These are phyloP conservation scores for Oncopeltus fasciatus DNA, from an alignment of 1,140 invertebrate species.

Conservation along the genomic window DNA sequence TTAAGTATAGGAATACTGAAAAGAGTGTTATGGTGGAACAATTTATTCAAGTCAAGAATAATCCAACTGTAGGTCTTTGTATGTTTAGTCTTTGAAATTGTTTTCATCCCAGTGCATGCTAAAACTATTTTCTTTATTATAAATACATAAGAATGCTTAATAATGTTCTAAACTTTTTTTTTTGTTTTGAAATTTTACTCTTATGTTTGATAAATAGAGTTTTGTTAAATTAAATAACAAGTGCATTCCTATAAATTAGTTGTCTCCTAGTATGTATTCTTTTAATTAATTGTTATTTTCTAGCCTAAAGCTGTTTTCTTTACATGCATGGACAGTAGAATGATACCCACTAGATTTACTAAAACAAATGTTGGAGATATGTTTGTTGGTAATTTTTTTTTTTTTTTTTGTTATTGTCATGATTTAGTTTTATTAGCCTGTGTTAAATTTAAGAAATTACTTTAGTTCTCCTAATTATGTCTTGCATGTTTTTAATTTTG, in stretches of 20 bases:
- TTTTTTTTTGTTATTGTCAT: not conserved
- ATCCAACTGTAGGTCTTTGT: slow-evolving; percentile 67
- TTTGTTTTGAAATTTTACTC: no score
- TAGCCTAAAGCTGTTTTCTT: slow-evolving; percentile 93
- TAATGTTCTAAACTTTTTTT: no score
- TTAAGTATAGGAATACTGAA: slow-evolving; percentile 67
- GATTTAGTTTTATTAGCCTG: not conserved
- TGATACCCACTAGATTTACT: slow-evolving; percentile 88
- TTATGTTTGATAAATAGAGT: no score
- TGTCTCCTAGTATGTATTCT: no score
- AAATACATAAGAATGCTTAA: no score
- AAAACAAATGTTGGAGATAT: slow-evolving; percentile 91
- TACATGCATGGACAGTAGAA: slow-evolving; percentile 92
- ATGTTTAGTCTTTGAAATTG: no score
- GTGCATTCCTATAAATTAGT: no score
- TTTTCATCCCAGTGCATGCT: no score
- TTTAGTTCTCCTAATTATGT: no score
- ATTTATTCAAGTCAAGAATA: slow-evolving; percentile 70
- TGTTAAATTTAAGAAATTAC: not conserved
- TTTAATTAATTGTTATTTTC: slow-evolving; percentile 24
- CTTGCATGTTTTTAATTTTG: no score
- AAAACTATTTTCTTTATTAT: no score
- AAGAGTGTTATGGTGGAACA: slow-evolving; percentile 76
- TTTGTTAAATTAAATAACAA: no score
- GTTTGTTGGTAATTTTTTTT: slow-evolving; percentile 63